These are phyloP conservation scores for Eidolon helvum DNA, from an alignment of 2,113 vertebrate genomes.

Conservation along the genomic window DNA sequence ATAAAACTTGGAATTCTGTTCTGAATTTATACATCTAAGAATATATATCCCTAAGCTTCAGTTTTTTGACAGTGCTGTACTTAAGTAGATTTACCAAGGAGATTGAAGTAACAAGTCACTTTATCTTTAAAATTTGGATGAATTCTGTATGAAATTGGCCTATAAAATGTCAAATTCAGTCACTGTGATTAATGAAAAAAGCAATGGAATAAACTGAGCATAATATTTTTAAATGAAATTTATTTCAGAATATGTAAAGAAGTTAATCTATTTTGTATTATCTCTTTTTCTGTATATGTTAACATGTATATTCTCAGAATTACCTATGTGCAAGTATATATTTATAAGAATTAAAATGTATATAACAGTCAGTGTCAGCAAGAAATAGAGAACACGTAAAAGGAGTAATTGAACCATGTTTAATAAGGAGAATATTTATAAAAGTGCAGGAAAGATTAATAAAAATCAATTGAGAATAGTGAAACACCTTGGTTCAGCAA, in stretches of 20 bases:
- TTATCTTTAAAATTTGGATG: conserved; percentile 69
- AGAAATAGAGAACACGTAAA: not conserved
- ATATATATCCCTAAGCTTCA: not conserved
- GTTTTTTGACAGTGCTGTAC: not conserved
- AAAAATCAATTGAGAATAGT: not conserved
- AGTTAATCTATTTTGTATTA: conserved; percentile 24
- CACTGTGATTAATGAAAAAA: conserved; percentile 75
- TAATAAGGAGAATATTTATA: not conserved
- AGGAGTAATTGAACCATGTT: not conserved
- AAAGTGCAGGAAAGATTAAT: not conserved
- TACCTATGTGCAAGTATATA: not conserved
- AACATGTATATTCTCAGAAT: not conserved
- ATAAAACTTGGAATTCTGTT: not conserved
- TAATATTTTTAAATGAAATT: conserved; percentile 63
- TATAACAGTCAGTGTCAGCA: not conserved
- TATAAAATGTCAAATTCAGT: conserved; percentile 70
- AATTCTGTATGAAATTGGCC: conserved; percentile 70
- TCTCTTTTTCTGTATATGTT: not conserved
- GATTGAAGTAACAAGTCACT: conserved; percentile 74
- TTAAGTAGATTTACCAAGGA: conserved; percentile 44
- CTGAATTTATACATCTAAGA: not conserved
- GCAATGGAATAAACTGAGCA: conserved; percentile 35
- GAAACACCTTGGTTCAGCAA: not conserved
- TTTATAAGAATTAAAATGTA: not conserved
- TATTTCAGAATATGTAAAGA: conserved; percentile 66